These are phyloP conservation scores for Crambe crambe DNA, from an alignment of 37 sponge, comb jelly and placozoan species.

Conservation along the genomic window DNA sequence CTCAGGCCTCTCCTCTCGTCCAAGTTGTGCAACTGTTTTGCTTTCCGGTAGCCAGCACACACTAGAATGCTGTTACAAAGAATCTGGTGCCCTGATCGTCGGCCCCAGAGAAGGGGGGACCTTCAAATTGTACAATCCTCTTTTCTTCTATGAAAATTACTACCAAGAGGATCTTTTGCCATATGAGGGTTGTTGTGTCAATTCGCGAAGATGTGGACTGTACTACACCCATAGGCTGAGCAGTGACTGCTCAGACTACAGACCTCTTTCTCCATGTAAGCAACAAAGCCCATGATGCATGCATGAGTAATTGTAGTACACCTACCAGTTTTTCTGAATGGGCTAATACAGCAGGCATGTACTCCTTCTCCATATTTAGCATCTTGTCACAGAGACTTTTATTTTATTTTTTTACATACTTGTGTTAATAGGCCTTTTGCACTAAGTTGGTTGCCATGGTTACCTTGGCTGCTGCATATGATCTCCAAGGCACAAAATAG, in stretches of 20 bases:
- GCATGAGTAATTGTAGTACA: background rate
- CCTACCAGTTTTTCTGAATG: too few species aligned
- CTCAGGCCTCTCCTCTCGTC: constrained; percentile 32
- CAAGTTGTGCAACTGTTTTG: constrained; percentile 37
- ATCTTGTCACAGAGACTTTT: too few species aligned
- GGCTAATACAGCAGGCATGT: too few species aligned
- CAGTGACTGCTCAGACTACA: constrained; percentile 48
- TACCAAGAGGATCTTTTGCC: constrained; percentile 13
- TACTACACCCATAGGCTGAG: constrained; percentile 43
- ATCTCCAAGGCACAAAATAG: too few species aligned
- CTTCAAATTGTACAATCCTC: constrained; percentile 30
- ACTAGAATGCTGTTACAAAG: constrained; percentile 64
- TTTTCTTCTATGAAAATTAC: constrained; percentile 7
- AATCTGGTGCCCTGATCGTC: constrained; percentile 29
- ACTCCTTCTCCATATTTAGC: too few species aligned
- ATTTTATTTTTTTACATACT: too few species aligned
- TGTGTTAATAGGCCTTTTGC: too few species aligned
- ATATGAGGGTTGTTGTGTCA: constrained; percentile 46
- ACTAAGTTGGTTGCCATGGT: too few species aligned
- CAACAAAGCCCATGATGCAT: too few species aligned
- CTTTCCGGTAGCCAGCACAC: constrained; percentile 18
- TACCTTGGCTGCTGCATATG: too few species aligned
- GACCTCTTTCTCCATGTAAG: constrained; percentile 9
- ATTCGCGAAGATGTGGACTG: constrained; percentile 23
- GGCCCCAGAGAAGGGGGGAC: constrained; percentile 33